These are phyloP conservation scores for Euura saliciscinereae DNA, from an alignment of 1,140 invertebrate species.

Conservation along the genomic window DNA sequence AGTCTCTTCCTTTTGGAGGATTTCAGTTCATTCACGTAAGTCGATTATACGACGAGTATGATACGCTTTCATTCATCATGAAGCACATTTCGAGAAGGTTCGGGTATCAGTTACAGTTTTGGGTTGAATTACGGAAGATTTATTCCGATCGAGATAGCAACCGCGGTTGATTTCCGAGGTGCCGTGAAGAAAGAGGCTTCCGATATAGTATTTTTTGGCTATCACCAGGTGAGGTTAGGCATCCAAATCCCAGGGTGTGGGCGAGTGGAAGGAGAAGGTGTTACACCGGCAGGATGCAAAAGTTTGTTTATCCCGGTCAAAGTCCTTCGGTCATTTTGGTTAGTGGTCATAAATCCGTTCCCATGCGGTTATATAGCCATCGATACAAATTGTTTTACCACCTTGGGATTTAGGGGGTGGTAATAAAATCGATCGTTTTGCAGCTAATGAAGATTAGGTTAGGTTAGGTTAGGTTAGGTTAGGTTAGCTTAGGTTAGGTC, in stretches of 20 bases:
- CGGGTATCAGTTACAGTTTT: conserved; percentile 18
- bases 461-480: no score
- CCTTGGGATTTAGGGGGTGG: not conserved
- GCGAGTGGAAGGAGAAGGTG: not conserved
- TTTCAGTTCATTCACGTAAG: not conserved
- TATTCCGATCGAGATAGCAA: conserved; percentile 44
- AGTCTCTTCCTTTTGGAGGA: no score
- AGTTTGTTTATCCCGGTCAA: not conserved
- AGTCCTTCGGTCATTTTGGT: not conserved
- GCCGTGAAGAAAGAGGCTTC: not conserved
- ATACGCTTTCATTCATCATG: not conserved
- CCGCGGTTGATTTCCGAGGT: conserved; percentile 34
- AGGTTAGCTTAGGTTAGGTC: no score
- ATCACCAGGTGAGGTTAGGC: not conserved
- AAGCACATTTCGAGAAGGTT: not conserved
- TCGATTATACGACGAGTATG: not conserved
- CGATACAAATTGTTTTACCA: not conserved
- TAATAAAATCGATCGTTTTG: not conserved
- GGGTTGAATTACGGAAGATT: conserved; percentile 40
- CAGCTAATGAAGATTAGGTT: not conserved
- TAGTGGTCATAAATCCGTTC: not conserved
- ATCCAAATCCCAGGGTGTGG: not conserved
- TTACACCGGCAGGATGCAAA: not conserved
- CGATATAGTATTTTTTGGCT: not conserved
- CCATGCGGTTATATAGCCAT: not conserved